phyloP scores from a whole-genome alignment of 92 coral and sea anemone species.

The Pocillopora grandis region DNA sequence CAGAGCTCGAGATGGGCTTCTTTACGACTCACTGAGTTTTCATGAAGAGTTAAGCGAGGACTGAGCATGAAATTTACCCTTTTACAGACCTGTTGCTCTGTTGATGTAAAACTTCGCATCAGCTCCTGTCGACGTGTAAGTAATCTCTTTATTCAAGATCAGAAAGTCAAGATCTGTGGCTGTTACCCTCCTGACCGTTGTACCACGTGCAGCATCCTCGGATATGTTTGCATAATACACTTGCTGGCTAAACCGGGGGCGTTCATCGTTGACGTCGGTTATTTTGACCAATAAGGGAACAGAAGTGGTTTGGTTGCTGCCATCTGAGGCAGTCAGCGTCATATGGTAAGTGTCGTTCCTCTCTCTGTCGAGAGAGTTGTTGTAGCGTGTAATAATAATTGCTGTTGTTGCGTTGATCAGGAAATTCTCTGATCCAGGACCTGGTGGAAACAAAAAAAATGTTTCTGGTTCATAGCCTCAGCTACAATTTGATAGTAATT shows the following conservation, averaged over 20 bases:
- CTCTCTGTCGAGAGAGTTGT: slow-evolving; percentile 80
- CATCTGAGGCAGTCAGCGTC: slow-evolving; percentile 64
- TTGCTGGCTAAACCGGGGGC: slow-evolving; percentile 66
- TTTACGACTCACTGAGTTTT: background rate
- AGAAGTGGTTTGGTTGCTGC: slow-evolving; percentile 58
- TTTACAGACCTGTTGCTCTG: slow-evolving; percentile 69
- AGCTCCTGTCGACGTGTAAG: slow-evolving; percentile 84
- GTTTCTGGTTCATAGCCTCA: background rate
- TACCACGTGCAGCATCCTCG: slow-evolving; percentile 68
- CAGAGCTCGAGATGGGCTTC: too few relatives aligned
- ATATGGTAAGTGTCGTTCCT: slow-evolving; percentile 62
- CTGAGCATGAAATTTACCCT: background rate
- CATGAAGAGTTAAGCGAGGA: background rate
- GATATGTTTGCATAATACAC: slow-evolving; percentile 73
- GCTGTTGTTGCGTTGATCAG: slow-evolving; percentile 68
- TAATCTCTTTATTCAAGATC: slow-evolving; percentile 64
- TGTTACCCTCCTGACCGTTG: slow-evolving; percentile 69
- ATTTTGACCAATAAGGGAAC: slow-evolving; percentile 51
- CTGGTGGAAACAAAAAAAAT: slow-evolving; percentile 11
- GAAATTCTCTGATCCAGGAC: slow-evolving; percentile 70
- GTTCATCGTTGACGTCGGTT: slow-evolving; percentile 76
- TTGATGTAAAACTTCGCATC: slow-evolving; percentile 86
- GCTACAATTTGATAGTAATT: background rate
- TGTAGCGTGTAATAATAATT: slow-evolving; percentile 56
- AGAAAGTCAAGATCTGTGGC: slow-evolving; percentile 75